A percentile compares a stretch with the other conserved stretches of the same genome.
Evolutionary conservation across 2,113 vertebrate species (phyloP).

Genomic region (Sturnira hondurensis): DNA sequence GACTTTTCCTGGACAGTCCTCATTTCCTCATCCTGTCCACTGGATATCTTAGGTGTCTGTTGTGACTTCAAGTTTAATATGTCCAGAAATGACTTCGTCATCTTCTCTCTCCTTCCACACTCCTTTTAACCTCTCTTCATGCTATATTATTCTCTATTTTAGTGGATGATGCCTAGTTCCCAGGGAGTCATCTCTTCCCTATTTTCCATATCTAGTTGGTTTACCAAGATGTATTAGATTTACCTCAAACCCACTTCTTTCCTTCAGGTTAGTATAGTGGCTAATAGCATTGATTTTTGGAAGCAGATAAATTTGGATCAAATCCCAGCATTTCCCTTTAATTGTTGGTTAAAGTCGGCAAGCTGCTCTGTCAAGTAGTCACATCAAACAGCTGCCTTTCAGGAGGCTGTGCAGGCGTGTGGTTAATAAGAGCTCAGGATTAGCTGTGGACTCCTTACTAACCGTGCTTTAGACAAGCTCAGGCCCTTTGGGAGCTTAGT

Average conservation of each 20-base stretch:
- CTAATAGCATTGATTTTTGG: conserved; percentile 35
- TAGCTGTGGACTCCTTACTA: not conserved
- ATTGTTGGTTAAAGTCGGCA: not conserved
- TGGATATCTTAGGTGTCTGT: not conserved
- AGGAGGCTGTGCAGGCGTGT: not conserved
- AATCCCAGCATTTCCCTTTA: conserved; percentile 17
- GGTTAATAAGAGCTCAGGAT: not conserved
- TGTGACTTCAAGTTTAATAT: not conserved
- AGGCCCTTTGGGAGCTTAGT: not conserved
- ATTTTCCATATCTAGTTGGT: not conserved
- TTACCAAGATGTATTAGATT: conserved; percentile 35
- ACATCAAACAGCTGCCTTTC: not conserved
- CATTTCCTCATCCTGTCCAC: not conserved
- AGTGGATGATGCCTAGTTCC: not conserved
- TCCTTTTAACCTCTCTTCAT: not conserved
- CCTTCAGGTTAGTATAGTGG: conserved; percentile 16
- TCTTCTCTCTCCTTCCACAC: not conserved
- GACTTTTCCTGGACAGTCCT: too few species aligned
- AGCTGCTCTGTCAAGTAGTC: not conserved
- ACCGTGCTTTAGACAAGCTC: not conserved
- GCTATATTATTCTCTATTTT: not conserved
- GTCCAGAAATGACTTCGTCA: not conserved
- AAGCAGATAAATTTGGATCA: not conserved
- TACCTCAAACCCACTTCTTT: not conserved
- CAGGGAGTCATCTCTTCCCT: not conserved